A percentile compares a stretch with the other conserved stretches of the same genome.
These are phyloP conservation scores for Gandaritis pyraliata DNA, from an alignment of 2,888 invertebrate genomes.

Conservation along the genomic window DNA sequence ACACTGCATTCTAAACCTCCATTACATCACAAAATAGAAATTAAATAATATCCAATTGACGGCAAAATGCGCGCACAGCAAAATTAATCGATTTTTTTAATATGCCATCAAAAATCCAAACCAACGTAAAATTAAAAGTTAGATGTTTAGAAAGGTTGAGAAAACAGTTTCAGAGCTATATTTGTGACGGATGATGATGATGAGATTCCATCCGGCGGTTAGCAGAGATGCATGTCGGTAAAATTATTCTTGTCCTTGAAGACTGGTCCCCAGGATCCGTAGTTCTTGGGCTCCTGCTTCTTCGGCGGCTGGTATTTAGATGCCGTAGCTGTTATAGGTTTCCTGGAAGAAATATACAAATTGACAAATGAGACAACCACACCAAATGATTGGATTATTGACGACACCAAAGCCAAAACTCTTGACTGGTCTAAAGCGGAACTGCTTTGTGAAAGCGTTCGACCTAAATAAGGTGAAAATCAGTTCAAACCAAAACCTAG, in stretches of 20 bases:
- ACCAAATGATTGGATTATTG: no score
- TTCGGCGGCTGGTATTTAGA: conserved; percentile 66
- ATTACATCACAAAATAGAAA: no score
- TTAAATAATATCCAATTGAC: no score
- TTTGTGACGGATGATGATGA: conserved; percentile 56
- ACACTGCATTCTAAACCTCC: conserved; percentile 10
- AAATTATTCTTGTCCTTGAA: conserved; percentile 91
- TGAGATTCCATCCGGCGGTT: conserved; percentile 55
- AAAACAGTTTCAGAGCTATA: conserved; percentile 30
- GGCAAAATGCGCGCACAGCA: background rate
- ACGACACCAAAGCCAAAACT: no score
- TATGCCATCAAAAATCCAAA: background rate
- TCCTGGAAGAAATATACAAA: conserved; percentile 66
- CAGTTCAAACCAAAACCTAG: no score
- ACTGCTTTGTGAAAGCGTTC: no score
- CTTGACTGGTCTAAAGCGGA: no score
- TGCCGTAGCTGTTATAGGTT: conserved; percentile 56
- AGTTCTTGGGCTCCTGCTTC: conserved; percentile 74
- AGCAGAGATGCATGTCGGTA: conserved; percentile 88
- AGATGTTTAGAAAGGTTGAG: conserved; percentile 9
- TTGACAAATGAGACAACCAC: no score
- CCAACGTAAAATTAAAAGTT: background rate
- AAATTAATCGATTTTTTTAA: background rate
- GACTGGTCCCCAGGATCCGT: conserved; percentile 89
- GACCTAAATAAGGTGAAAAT: no score